Conservation (phyloP, 1,140 invertebrate genomes). For the Mizuhopecten yessoensis region DNA sequence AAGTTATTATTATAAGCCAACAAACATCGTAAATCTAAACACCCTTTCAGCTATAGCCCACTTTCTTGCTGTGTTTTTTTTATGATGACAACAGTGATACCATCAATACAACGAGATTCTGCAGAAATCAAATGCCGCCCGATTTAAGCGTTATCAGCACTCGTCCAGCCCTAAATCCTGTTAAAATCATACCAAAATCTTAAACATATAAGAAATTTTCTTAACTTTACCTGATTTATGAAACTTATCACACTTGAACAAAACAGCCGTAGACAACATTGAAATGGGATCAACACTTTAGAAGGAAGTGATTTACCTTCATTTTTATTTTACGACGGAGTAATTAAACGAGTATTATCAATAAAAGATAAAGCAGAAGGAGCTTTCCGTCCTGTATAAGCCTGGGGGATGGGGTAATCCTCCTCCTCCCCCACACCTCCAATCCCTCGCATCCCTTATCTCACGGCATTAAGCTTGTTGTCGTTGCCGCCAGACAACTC, state of each 20-base stretch:
- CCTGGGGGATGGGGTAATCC: neutral
- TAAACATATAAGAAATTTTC: neutral
- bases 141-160: neutral
- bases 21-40: no score
- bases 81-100: no score
- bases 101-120: no score
- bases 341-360: neutral
- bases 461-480: neutral
- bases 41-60: no score
- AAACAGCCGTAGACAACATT: neutral
- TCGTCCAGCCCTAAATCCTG: no score
- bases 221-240: neutral
- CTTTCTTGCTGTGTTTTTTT: no score
- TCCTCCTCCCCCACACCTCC: neutral
- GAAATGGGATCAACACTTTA: neutral
- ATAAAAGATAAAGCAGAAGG: neutral
- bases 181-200: neutral
- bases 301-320: constrained; percentile 9
- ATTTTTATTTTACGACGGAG: constrained; percentile 17
- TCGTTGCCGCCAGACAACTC: neutral
- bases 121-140: neutral
- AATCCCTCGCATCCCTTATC: neutral
- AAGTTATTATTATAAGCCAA: no score
- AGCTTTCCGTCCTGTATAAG: neutral
- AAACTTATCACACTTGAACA: neutral